phyloP scores from a whole-genome alignment of 2,797 vertebrate species.

The Nothura maculosa region DNA sequence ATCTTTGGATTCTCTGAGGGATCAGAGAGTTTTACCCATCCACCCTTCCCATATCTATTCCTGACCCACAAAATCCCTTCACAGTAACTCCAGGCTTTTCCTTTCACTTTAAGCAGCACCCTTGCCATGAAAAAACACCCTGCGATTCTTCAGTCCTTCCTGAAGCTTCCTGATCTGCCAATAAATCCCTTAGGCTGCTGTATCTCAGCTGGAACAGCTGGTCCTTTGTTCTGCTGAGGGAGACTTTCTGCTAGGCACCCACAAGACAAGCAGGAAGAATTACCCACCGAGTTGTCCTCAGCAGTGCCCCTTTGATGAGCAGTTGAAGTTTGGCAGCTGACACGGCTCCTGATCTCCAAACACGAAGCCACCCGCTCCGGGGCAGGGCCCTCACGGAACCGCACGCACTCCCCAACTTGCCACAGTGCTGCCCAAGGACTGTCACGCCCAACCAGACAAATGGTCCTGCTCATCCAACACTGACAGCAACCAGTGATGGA shows the following conservation, averaged over 20 bases:
- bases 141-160: neutral
- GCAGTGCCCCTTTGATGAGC: neutral
- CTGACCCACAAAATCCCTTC: conserved; percentile 13
- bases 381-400: neutral
- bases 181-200: neutral
- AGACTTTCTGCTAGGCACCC: neutral
- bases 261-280: neutral
- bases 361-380: neutral
- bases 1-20: neutral
- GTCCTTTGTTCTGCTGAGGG: conserved; percentile 56
- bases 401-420: neutral
- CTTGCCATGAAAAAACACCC: neutral
- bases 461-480: conserved; percentile 49
- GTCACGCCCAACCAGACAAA: conserved; percentile 26
- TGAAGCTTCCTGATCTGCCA: neutral
- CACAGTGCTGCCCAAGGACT: neutral
- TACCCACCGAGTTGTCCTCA: neutral
- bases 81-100: neutral
- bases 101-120: neutral
- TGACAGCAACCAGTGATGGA: conserved; percentile 60
- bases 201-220: conserved; percentile 23
- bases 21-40: neutral
- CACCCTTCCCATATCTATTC: neutral
- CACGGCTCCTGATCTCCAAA: neutral
- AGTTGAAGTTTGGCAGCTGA: neutral